Base-by-base conservation (phyloP, 2,888 invertebrate species). In the Phoronis australis region DNA sequence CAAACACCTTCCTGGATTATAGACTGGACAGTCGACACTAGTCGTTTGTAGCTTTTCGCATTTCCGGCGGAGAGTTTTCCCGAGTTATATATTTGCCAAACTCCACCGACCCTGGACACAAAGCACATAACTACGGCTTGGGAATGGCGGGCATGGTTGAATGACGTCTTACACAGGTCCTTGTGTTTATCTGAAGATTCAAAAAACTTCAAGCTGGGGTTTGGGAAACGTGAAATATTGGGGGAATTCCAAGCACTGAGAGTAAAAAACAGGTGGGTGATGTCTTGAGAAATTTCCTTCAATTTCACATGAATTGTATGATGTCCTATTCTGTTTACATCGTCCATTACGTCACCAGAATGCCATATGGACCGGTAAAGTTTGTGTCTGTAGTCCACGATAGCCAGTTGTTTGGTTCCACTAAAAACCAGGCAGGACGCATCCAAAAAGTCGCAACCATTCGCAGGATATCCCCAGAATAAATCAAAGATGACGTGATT, bases 111-210 rank as follows among this genome's bases (percentile, higher is more conserved):
- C 9, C 15, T 44, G 12, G 58, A 59, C 27, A 60, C 46, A 9
- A 60, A 60, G 37, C 64, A 64, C 64, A 64, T 64, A 37, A 64
- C 45, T 6, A 62, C 61, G 23, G 64, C 62, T 45, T 61, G 59
- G 3, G 60, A 61, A 31, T 52, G 35, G 3, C 47, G 23, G 4
- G 64, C 64, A 47, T 64, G 62, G 4, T 48, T 43, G 39, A 64
- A 64, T 4, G 62, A 59, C 21, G 64, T 64, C 26, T 58, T 61
- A 40, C 62, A 64, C 2, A 64, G 48, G 35, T 61, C 54, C n/a
- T 54, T 55, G 1, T 25, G 42, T 5, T 51, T 48, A 6, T 59
- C 59, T 6, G 53, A 21, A 2, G 59, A 51, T 45, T 64, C 60
- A 46, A 53, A 60, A 39, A 64, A 64, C 40, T 52, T 62, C 22